A percentile compares a stretch with the other conserved stretches of the same genome.
phyloP scores from a whole-genome alignment of 2,797 vertebrate species.

The Lutjanus campechanus region DNA sequence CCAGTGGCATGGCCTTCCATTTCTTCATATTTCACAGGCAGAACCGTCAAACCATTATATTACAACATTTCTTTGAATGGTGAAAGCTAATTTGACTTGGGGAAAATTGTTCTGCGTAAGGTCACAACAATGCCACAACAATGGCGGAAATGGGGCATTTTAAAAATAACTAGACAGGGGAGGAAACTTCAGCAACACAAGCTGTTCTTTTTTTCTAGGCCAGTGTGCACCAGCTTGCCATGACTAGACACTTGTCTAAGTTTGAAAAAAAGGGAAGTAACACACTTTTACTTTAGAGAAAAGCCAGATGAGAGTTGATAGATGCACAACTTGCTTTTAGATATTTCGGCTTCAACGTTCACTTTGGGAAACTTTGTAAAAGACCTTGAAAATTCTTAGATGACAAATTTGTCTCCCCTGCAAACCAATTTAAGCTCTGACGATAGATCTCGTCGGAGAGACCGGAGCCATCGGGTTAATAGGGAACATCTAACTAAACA shows the following conservation, averaged over 20 bases:
- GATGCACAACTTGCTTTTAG: conserved; percentile 71
- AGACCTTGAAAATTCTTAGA: conserved; percentile 68
- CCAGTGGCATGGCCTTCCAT: conserved; percentile 85
- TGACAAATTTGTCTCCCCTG: conserved; percentile 45
- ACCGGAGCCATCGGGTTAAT: conserved; percentile 1
- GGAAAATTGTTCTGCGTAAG: conserved; percentile 88
- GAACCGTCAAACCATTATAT: conserved; percentile 87
- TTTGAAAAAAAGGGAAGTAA: conserved; percentile 67
- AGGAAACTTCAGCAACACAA: conserved; percentile 86
- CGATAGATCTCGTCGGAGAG: conserved; percentile 17
- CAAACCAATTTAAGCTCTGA: conserved; percentile 40
- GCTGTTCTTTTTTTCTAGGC: conserved; percentile 88
- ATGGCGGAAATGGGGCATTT: conserved; percentile 89
- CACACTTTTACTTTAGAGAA: conserved; percentile 80
- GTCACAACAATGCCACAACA: conserved; percentile 91
- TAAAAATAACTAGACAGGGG: conserved; percentile 89
- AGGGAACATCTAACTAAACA: conserved; percentile 12
- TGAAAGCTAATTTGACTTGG: conserved; percentile 90
- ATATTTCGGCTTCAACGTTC: conserved; percentile 54
- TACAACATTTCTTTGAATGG: conserved; percentile 85
- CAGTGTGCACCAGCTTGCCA: conserved; percentile 81
- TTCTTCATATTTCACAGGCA: conserved; percentile 85
- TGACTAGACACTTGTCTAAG: conserved; percentile 84
- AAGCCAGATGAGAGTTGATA: conserved; percentile 77
- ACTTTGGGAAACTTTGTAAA: conserved; percentile 65